Base-by-base conservation (phyloP, 2,888 invertebrate species). In the Heterodera filipjevi region DNA sequence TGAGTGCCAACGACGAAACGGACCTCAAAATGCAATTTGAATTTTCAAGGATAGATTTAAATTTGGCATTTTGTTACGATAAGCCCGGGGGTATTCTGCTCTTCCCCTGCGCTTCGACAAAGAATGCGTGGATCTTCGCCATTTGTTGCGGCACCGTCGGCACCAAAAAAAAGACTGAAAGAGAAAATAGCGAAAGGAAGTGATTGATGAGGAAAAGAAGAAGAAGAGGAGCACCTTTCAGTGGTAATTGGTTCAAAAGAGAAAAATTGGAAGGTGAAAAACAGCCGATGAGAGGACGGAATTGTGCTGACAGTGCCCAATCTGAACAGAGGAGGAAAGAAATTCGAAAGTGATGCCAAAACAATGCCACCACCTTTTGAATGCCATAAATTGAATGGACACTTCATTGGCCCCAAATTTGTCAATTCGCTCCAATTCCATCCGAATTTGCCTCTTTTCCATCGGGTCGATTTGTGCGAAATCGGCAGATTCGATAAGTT, bases 211-310 rank as follows among this genome's bases (percentile, higher is more conserved):
- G 64, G 19, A 19, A 35, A 19, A 6, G 2, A 19, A 10, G 27
- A 77, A 70, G 3, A 33, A 35, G 6, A 30, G 27, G 0, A 49
- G 64, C 19, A 91, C 90, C 90, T 89, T 84, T 91, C 91, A 16
- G 91, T 90, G 3, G 90, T 90, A 73, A 91, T 86, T 79, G 90
- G 89, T 5, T 90, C 90, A 82, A 90, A 91, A 30, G 91, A 88
- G 85, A 91, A 91, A 85, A 91, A 91, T 83, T 91, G 90, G 84
- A 91, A 90, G 0, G 91, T 90, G 86, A 91, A 91, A 86, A 91
- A 91, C 14, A 79, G 77, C 22, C 73, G 53, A 35, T 27, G 71
- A 39, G 30, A 53, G 35, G 35, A 30, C 3, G 68, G 68, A 30
- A 22, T 68, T 32, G 59, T 59, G 59, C 12, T 59, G n/a, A 59